These are phyloP conservation scores for Pituophis catenifer DNA, from an alignment of 2,113 vertebrate species.

Conservation along the genomic window DNA sequence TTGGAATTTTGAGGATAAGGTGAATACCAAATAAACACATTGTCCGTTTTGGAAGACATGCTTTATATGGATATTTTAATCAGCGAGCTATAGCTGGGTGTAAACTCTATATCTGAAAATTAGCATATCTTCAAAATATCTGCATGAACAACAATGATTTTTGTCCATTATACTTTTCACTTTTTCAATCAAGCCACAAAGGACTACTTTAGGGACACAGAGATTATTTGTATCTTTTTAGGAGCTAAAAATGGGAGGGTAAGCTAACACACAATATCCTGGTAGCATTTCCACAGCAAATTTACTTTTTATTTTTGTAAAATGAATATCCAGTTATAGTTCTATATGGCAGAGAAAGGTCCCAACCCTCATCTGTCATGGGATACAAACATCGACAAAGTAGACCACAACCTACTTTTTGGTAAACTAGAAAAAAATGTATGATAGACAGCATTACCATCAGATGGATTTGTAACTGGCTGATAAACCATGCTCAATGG, in stretches of 20 bases:
- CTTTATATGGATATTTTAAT: not conserved
- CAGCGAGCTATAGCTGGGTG: not conserved
- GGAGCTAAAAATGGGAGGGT: conserved; percentile 4
- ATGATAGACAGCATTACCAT: not conserved
- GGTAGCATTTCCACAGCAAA: conserved; percentile 9
- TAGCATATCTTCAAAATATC: not conserved
- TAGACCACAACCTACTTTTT: not conserved
- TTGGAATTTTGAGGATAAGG: not conserved
- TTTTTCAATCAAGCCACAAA: conserved; percentile 1
- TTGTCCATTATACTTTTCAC: not conserved
- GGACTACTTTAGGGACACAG: not conserved
- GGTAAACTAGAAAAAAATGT: not conserved
- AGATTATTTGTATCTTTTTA: conserved; percentile 16
- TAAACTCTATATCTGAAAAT: not conserved
- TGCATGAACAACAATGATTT: not conserved
- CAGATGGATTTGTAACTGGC: not conserved
- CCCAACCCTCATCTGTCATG: not conserved
- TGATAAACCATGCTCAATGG: not conserved
- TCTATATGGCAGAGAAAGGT: not conserved
- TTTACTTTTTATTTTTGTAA: conserved; percentile 10
- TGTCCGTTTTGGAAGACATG: not conserved
- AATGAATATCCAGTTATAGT: conserved; percentile 5
- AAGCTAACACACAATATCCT: conserved; percentile 1
- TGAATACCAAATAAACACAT: not conserved
- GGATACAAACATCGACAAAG: conserved; percentile 20